Percentiles rank a stretch among this genome's conserved stretches.
These are phyloP conservation scores for Iguana delicatissima DNA, from an alignment of 2,797 vertebrate species.

Conservation along the genomic window DNA sequence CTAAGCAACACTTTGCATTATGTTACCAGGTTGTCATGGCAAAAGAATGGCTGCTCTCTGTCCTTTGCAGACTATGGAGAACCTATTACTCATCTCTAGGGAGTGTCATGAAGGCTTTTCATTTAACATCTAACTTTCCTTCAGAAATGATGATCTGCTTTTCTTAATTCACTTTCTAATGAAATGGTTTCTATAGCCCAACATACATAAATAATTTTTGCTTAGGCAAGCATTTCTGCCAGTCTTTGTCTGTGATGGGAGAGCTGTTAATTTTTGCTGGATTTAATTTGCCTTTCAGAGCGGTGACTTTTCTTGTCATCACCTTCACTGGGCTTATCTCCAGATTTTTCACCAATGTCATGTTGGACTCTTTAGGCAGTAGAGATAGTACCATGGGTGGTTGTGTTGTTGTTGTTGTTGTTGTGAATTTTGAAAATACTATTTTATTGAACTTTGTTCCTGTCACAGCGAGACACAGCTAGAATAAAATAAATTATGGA, in stretches of 20 bases:
- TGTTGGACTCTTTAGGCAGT: background rate
- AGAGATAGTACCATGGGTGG: no score
- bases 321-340: background rate
- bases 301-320: background rate
- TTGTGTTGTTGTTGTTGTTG: background rate
- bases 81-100: constrained; percentile 49
- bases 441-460: background rate
- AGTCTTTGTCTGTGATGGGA: background rate
- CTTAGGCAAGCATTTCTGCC: background rate
- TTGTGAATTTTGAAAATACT: background rate
- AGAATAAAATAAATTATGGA: background rate
- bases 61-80: constrained; percentile 27
- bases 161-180: constrained; percentile 1
- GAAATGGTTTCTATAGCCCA: background rate
- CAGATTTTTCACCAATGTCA: background rate
- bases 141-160: background rate
- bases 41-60: constrained; percentile 40
- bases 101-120: constrained; percentile 29
- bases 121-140: constrained; percentile 6
- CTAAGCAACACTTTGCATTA: constrained; percentile 65
- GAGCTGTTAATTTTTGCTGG: background rate
- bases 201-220: background rate
- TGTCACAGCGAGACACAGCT: background rate
- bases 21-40: constrained; percentile 56
- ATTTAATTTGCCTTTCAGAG: background rate